Percentiles rank a stretch among this genome's conserved stretches.
Evolutionary conservation across 1,140 invertebrate species (phyloP).

Genomic region (Trinorchestia longiramus): DNA sequence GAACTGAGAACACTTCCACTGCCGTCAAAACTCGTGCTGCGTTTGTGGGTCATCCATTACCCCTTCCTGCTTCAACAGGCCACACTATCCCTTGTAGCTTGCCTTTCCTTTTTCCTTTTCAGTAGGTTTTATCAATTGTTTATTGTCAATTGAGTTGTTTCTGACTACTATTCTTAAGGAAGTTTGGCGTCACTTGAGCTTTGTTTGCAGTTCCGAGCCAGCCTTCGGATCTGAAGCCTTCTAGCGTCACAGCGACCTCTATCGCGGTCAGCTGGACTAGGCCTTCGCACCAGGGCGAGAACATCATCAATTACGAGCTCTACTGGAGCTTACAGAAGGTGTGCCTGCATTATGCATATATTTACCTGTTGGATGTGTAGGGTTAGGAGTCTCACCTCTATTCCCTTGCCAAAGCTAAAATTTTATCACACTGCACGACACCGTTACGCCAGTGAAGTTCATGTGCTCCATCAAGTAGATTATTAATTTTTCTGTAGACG

Average conservation of each 20-base stretch:
- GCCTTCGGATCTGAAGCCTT: conserved; percentile 87
- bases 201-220: conserved; percentile 86
- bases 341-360: not conserved
- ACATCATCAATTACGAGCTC: conserved; percentile 93
- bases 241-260: conserved; percentile 79
- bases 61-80: not conserved
- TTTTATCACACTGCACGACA: too few relatives aligned
- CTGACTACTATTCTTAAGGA: not conserved
- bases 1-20: too few relatives aligned
- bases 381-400: not conserved
- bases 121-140: not conserved
- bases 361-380: not conserved
- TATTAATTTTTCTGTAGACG: not conserved
- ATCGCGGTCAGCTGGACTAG: conserved; percentile 90
- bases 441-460: too few relatives aligned
- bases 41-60: too few relatives aligned
- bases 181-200: not conserved
- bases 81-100: not conserved
- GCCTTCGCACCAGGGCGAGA: conserved; percentile 90
- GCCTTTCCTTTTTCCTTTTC: not conserved
- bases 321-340: conserved; percentile 83
- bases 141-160: not conserved
- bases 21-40: not conserved
- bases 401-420: not conserved
- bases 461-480: not conserved